These are phyloP conservation scores for Pantelozetes paolii DNA, from an alignment of 2,888 invertebrate genomes.

Conservation along the genomic window DNA sequence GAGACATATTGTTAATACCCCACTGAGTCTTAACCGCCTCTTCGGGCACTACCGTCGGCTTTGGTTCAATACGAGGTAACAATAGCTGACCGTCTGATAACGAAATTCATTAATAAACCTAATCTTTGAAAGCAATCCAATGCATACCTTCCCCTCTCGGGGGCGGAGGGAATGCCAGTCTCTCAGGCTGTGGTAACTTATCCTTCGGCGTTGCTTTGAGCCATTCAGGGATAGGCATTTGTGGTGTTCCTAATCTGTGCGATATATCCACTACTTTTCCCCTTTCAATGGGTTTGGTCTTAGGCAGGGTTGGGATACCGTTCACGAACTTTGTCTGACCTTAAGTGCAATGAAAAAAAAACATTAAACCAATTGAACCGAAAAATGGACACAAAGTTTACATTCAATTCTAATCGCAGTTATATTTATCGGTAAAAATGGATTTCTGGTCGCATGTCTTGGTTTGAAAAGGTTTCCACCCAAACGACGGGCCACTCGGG, in stretches of 20 bases:
- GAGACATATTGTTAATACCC: constrained; percentile 53
- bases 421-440: constrained; percentile 62
- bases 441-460: constrained; percentile 80
- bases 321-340: constrained; percentile 58
- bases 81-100: constrained; percentile 63
- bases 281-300: constrained; percentile 51
- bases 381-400: constrained; percentile 49
- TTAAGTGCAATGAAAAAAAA: constrained; percentile 50
- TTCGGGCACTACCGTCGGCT: neutral
- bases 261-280: constrained; percentile 69
- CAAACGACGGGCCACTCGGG: constrained; percentile 78
- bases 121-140: neutral
- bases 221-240: constrained; percentile 63
- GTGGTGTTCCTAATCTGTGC: constrained; percentile 64
- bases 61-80: constrained; percentile 10
- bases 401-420: constrained; percentile 80
- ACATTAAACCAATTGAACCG: constrained; percentile 49
- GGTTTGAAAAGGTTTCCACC: constrained; percentile 65
- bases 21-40: constrained; percentile 4
- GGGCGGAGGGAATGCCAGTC: constrained; percentile 81
- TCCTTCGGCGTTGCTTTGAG: constrained; percentile 68
- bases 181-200: constrained; percentile 71
- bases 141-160: constrained; percentile 73
- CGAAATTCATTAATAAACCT: constrained; percentile 9
- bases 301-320: constrained; percentile 47